Conservation (phyloP, 2,113 vertebrate species). For the Phrynocephalus versicolor region DNA sequence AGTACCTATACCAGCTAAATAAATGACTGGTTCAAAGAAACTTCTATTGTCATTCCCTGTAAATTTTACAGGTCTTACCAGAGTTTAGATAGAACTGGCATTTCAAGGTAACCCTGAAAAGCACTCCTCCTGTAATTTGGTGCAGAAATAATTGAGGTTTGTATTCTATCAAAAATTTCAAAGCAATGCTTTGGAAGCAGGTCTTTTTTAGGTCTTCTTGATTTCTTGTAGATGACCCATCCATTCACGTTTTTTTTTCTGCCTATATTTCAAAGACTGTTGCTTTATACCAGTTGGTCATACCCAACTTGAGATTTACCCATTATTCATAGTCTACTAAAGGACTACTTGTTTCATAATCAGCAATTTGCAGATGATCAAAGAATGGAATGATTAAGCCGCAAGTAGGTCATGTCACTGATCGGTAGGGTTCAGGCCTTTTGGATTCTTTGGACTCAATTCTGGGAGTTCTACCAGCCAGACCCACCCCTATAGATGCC, state of each 20-base stretch:
- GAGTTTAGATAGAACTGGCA: not conserved
- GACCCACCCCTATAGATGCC: too few relatives aligned
- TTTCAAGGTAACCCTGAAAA: conserved; percentile 4
- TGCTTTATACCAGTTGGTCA: not conserved
- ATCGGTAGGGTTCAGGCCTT: too few relatives aligned
- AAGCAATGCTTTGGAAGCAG: not conserved
- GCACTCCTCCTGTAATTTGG: not conserved
- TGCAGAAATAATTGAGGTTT: not conserved
- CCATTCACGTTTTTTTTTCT: too few relatives aligned
- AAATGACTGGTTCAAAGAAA: conserved; percentile 22
- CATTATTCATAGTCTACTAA: not conserved
- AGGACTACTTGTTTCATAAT: not conserved
- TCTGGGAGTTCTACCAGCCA: too few relatives aligned
- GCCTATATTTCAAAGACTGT: too few relatives aligned
- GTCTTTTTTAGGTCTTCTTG: not conserved
- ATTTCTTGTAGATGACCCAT: not conserved
- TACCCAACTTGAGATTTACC: not conserved
- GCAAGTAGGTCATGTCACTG: not conserved
- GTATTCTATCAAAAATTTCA: not conserved
- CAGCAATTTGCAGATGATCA: not conserved
- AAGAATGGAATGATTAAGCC: not conserved
- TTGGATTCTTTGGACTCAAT: too few relatives aligned
- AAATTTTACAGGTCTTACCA: not conserved
- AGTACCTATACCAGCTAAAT: not conserved
- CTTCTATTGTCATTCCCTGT: not conserved